These are phyloP conservation scores for Drosophila sucinea DNA, from an alignment of 1,140 invertebrate genomes.

Conservation along the genomic window DNA sequence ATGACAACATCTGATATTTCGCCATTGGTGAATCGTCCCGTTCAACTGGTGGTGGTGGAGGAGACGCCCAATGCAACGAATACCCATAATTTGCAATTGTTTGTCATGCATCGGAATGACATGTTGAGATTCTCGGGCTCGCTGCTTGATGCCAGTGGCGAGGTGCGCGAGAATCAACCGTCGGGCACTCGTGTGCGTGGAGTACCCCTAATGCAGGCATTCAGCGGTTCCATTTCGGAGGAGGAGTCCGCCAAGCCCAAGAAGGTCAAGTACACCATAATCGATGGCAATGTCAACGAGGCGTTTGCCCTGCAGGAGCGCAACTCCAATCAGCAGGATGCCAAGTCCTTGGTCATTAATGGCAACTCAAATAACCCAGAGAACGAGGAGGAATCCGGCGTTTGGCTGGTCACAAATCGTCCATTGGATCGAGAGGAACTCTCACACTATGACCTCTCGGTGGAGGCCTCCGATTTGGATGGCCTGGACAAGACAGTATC, in stretches of 20 bases:
- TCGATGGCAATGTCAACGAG: conserved; percentile 88
- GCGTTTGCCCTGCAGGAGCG: conserved; percentile 89
- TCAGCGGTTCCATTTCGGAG: conserved; percentile 73
- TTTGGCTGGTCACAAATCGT: conserved; percentile 88
- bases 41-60: conserved; percentile 91
- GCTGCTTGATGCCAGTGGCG: conserved; percentile 86
- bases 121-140: conserved; percentile 90
- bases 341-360: conserved; percentile 83
- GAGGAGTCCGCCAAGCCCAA: conserved; percentile 83
- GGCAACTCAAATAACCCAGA: conserved; percentile 36
- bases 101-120: conserved; percentile 91
- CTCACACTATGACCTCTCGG: conserved; percentile 87
- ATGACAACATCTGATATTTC: conserved; percentile 94
- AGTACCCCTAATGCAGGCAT: conserved; percentile 87
- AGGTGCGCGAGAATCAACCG: conserved; percentile 90
- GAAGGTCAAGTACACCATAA: conserved; percentile 90
- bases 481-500: conserved; percentile 89
- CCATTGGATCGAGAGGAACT: conserved; percentile 89
- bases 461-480: conserved; percentile 90
- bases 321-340: conserved; percentile 84
- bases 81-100: conserved; percentile 91
- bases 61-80: conserved; percentile 90
- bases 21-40: conserved; percentile 90
- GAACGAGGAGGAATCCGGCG: conserved; percentile 83
- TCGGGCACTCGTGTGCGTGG: conserved; percentile 88